Base-by-base conservation (phyloP, 2,113 vertebrate species). In the Nycticryphes semicollaris region DNA sequence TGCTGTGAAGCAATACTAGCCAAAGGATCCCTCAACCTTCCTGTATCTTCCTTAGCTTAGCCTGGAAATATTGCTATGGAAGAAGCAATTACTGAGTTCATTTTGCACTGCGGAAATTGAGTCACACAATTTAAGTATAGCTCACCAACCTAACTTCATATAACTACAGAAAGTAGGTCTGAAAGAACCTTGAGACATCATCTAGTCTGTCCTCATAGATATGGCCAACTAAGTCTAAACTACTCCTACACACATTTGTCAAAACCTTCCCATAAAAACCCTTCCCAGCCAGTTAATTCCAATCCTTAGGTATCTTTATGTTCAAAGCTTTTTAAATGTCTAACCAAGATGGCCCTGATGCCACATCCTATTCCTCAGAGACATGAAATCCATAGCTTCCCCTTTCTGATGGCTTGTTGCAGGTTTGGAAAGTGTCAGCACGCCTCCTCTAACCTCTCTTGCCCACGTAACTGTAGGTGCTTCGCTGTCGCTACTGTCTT, bases 381-480 rank as follows among this genome's bases (percentile, higher is more conserved):
- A 54, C 6, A 13, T n/a, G 28, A 82, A 85, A 82, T 56, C 28
- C 59, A 45, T 39, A 43, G 14, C 30, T 81, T 69, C 9, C 14
- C 50, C 64, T 82, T 30, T 39, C 4, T 2, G 7, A 89, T 31
- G 8, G 47, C 14, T 84, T 74, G 80, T 23, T 69, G 64, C 2
- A 0, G 18, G 24, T 84, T 25, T 54, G 47, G 24, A 63, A 87
- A 51, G 33, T 8, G 3, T 19, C 28, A 16, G 43, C n/a, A 76
- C 6, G 9, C 22, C 25, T 72, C 48, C 28, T 76, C 57, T 54
- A 82, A 62, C 19, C 6, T 41, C 67, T 75, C 76, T 35, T 24
- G 33, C 56, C 6, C 47, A n/a, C 1, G 0, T 37, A 57, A 57
- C 47, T 51, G 43, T 19, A 48, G 25, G 4, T 5, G 3, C 50